A percentile compares a stretch with the other conserved stretches of the same genome.
phyloP scores from a whole-genome alignment of 1,140 invertebrate species.

The Patella vulgata region DNA sequence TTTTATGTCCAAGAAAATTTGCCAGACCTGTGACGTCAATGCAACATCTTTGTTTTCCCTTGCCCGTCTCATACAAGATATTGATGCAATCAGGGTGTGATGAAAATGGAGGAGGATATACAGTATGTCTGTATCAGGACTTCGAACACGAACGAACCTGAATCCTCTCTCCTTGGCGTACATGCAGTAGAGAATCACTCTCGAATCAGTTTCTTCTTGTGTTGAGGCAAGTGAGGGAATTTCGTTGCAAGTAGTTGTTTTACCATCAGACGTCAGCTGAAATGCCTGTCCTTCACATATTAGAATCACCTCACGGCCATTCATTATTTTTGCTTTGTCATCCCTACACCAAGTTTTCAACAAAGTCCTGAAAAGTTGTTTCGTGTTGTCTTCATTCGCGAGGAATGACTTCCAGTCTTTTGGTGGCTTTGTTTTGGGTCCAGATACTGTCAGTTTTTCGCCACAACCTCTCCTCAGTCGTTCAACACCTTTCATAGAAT shows the following conservation, averaged over 20 bases:
- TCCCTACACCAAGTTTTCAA: constrained; percentile 19
- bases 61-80: constrained; percentile 31
- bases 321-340: constrained; percentile 2
- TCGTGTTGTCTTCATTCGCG: constrained; percentile 34
- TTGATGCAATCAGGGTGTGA: constrained; percentile 1
- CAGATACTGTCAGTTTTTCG: constrained; percentile 2
- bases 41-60: constrained; percentile 13
- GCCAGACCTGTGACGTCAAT: constrained; percentile 16
- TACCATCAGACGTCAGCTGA: constrained; percentile 2
- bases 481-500: no score
- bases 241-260: not conserved
- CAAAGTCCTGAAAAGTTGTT: constrained; percentile 17
- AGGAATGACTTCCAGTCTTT: constrained; percentile 30
- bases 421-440: constrained; percentile 20
- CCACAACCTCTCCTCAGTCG: no score
- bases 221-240: constrained; percentile 6
- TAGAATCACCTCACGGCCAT: constrained; percentile 16
- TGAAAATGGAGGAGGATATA: constrained; percentile 28
- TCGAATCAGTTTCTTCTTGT: constrained; percentile 28
- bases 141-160: constrained; percentile 2
- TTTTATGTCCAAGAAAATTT: constrained; percentile 1
- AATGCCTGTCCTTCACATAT: constrained; percentile 22
- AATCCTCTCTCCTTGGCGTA: constrained; percentile 17
- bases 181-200: constrained; percentile 18
- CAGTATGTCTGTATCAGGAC: constrained; percentile 32